A percentile compares a stretch with the other conserved stretches of the same genome.
phyloP scores from a whole-genome alignment of 1,140 invertebrate genomes.

The Cotesia typhae region DNA sequence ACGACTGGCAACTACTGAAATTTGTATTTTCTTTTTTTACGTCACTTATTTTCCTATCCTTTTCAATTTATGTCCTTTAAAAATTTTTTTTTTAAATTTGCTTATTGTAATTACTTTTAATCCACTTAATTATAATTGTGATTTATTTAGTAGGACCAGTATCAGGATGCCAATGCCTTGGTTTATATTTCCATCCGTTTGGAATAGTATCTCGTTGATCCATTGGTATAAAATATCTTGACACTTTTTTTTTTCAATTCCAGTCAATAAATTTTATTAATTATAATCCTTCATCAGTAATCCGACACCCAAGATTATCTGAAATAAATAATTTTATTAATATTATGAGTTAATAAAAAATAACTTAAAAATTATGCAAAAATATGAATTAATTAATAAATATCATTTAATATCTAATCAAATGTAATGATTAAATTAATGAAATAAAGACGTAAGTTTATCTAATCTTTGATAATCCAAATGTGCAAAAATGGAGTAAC shows the following conservation, averaged over 20 bases:
- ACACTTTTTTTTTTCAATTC: neutral
- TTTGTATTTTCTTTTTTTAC: neutral
- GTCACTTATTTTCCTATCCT: too few relatives aligned
- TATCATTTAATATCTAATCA: slow-evolving; percentile 11
- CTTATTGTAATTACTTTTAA: neutral
- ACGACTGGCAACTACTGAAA: slow-evolving; percentile 8
- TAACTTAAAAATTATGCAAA: neutral
- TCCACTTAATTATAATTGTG: neutral
- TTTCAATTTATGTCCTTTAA: too few relatives aligned
- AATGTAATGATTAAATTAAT: slow-evolving; percentile 22
- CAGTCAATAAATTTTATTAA: neutral
- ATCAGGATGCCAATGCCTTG: slow-evolving; percentile 20
- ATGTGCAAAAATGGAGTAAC: neutral
- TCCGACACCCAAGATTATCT: too few relatives aligned
- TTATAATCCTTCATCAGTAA: neutral
- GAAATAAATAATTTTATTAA: too few relatives aligned
- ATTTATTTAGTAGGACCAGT: slow-evolving; percentile 10
- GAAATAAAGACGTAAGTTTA: slow-evolving; percentile 28
- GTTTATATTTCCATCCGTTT: slow-evolving; percentile 13
- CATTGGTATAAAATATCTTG: slow-evolving; percentile 16
- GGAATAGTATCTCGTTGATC: slow-evolving; percentile 9
- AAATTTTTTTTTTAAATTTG: too few relatives aligned
- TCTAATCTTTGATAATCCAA: slow-evolving; percentile 35
- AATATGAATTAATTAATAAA: neutral
- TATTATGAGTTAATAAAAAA: neutral